A percentile compares a stretch with the other conserved stretches of the same genome.
Evolutionary conservation across 1,140 invertebrate genomes (phyloP).

Genomic region (Drepana arcuata): DNA sequence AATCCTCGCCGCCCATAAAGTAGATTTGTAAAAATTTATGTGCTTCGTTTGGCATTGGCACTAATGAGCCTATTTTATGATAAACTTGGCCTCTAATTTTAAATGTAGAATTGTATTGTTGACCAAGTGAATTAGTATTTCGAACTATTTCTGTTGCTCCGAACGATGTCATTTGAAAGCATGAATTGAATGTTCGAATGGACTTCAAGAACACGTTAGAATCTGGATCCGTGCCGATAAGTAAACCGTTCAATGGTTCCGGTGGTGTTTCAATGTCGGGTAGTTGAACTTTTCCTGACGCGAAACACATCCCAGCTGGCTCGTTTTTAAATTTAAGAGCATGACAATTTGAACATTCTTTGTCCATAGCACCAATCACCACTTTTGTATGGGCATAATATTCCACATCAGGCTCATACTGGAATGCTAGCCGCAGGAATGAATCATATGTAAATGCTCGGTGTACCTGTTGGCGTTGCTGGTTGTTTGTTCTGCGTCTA

Average conservation of each 20-base stretch:
- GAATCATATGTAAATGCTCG: conserved; percentile 17
- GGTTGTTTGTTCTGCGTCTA: conserved; percentile 12
- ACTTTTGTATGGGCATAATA: conserved; percentile 12
- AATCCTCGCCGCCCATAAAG: conserved; percentile 17
- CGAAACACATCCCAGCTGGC: conserved; percentile 15
- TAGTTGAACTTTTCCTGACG: conserved; percentile 15
- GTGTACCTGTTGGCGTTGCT: conserved; percentile 13
- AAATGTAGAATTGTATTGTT: conserved; percentile 1
- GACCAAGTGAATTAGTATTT: background rate
- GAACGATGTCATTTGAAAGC: conserved; percentile 31
- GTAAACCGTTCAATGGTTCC: conserved; percentile 24
- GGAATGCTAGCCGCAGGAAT: conserved; percentile 14
- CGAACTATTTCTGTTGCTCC: conserved; percentile 25
- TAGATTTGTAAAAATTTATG: conserved; percentile 19
- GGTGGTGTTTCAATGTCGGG: conserved; percentile 19
- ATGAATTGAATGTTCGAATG: conserved; percentile 33
- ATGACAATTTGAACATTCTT: conserved; percentile 13
- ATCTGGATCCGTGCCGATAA: conserved; percentile 26
- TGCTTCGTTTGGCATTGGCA: conserved; percentile 12
- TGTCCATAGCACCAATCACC: conserved; percentile 13
- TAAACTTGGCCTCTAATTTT: conserved; percentile 20
- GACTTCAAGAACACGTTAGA: conserved; percentile 35
- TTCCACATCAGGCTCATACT: conserved; percentile 15
- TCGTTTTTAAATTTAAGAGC: conserved; percentile 21
- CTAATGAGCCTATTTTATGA: conserved; percentile 14